phyloP scores from a whole-genome alignment of 2,888 invertebrate genomes.

The Brachyptera risi region DNA sequence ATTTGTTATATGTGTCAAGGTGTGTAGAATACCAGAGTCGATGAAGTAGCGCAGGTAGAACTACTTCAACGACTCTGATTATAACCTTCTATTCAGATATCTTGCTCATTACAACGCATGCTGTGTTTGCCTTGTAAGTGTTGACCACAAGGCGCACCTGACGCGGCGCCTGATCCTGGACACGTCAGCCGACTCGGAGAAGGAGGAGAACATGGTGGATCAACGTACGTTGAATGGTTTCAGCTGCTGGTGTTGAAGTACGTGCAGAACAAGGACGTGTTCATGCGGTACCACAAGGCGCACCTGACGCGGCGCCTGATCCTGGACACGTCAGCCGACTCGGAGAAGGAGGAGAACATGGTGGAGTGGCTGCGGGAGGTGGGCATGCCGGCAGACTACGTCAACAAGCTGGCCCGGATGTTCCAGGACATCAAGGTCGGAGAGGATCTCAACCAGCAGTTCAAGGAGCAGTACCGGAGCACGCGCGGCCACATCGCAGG shows the following conservation, averaged over 20 bases:
- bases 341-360: conserved; percentile 99
- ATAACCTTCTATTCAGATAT: too few species aligned
- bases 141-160: conserved; percentile 97
- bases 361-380: conserved; percentile 87
- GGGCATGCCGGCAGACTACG: conserved; percentile 65
- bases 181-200: conserved; percentile 97
- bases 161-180: conserved; percentile 94
- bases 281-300: conserved; percentile 99
- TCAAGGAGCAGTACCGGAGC: conserved; percentile 69
- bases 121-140: too few species aligned
- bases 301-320: conserved; percentile 94
- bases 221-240: too few species aligned
- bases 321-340: conserved; percentile 96
- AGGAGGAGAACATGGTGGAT: conserved; percentile 99
- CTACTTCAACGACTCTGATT: too few species aligned
- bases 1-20: too few species aligned
- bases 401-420: conserved; percentile 97
- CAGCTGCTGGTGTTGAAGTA: conserved; percentile 92
- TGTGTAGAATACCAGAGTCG: too few species aligned
- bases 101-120: too few species aligned
- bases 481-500: conserved; percentile 59
- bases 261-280: conserved; percentile 98
- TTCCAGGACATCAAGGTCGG: conserved; percentile 97
- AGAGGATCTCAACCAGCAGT: conserved; percentile 92
- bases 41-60: too few species aligned